Evolutionary conservation across 2,113 vertebrate species (phyloP), one percentile per base, ranked within the genome.

Genomic region (Pseudopipra pipra): DNA sequence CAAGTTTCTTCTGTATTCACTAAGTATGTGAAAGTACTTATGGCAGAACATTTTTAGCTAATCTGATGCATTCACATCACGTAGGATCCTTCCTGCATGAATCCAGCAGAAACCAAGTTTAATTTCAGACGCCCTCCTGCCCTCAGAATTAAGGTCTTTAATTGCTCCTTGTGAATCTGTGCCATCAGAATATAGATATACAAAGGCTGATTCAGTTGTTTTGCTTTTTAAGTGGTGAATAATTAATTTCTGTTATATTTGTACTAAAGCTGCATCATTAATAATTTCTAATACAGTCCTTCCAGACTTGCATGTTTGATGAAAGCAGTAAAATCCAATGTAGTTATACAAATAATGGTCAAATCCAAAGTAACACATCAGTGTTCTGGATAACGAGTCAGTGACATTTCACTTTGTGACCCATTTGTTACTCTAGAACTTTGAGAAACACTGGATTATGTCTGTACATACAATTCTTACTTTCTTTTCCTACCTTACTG

Each of bases 181-280:
- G 59, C 75, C 85, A 90, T 55, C 74, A 89, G 59, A 83, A 68
- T 20, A 67, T 0, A 79, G 71, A 82, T 33, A 76, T 1, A 74
- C 81, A 85, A 87, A 58, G 74, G 22, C 46, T 37, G 78, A 93
- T 79, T 85, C 89, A 82, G 58, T 82, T 81, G 55, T 27, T 93
- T 70, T 82, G 87, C 81, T 73, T 95, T 85, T 90, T 55, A 87
- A 85, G 54, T 83, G 55, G 67, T 83, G 59, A 94, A 95, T 95
- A 93, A 93, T 93, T 94, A 46, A 94, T 80, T 81, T 85, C 63
- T 82, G 35, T 68, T 91, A 17, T 46, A 89, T 82, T 66, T 80
- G 49, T 66, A 91, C 54, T 67, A 9, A 94, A 83, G 74, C 37
- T 73, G 58, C 67, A 90, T 65, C 74, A 85, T 89, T 84, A 91